Base-by-base conservation (phyloP, 2,113 vertebrate species). In the Tauraco erythrolophus region DNA sequence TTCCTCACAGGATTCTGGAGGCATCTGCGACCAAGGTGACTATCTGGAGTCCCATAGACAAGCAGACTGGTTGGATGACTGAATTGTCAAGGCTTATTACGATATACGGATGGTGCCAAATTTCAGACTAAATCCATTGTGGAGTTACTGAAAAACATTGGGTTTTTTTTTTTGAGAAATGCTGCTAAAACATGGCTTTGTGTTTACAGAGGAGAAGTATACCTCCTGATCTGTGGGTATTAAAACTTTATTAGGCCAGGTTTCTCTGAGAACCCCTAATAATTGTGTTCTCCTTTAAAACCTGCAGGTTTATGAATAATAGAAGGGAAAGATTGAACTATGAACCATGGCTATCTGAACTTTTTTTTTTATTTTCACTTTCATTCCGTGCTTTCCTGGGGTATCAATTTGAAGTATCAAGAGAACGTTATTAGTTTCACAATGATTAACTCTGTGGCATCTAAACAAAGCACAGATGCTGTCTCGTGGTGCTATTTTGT, bases 191-290 rank as follows among this genome's bases (percentile, higher is more conserved):
- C 27, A 35, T 53, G 24, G 7, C 19, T 51, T 51, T 66, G 14
- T 66, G 43, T 70, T 93, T 92, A 62, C 51, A 91, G 50, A 46
- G 39, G 61, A 53, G 61, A 87, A 69, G 61, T 53, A 35, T 33
- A 33, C 17, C 7, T 66, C 48, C 30, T 45, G 27, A 78, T 87
- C 84, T 61, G 22, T 54, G 76, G 71, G 57, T 92, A 92, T 95
- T 82, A 79, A 93, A 92, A 72, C 70, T 85, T 95, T 78, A 92
- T 91, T 78, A 89, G 69, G 56, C 56, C 84, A 83, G 45, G 5
- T 96, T 89, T 96, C 69, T 92, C 72, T 39, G 41, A 87, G 56
- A 93, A 89, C 43, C n/a, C 76, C 35, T 56, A 62, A 56, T 84
- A 91, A 89, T 68, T 86, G 35, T 0, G 0, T 89, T 81, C 60